Base-by-base conservation (phyloP, 2,797 vertebrate genomes). In the Oceanodroma leucorhoa region DNA sequence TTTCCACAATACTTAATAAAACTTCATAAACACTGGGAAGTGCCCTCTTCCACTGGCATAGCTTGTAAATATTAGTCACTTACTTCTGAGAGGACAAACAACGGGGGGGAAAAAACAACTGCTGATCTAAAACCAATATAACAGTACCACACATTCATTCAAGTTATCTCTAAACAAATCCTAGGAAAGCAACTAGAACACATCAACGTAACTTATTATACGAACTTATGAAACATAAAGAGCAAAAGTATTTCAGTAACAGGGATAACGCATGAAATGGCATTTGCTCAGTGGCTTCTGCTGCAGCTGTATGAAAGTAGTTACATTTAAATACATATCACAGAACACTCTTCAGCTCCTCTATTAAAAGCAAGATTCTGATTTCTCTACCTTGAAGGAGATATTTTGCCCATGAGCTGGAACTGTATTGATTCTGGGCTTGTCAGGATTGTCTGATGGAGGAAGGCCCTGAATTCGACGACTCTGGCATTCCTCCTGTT, bases 381-480 rank as follows among this genome's bases (percentile, higher is more conserved):
- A 60, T 60, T 89, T 61, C 81, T 88, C 73, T 95, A 97, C 99
- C 98, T 98, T 91, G 98, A 96, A 24, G 98, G 95, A 50, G 98
- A 97, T 75, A 97, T 61, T 96, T 98, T 98, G 77, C 98, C 96
- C 7, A 89, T 86, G 61, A 99, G 91, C 87, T 97, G 97, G 46
- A 99, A 84, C 36, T 95, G 90, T 65, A 98, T 81, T 48, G 97
- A 81, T 54, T 89, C 76, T 72, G 97, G 80, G 15, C 81, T 75
- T 26, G 95, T 81, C 48, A 99, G 76, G 54, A 99, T 38, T 23
- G 90, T 97, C 94, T 99, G 99, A 50, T 90, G 97, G 48, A 99
- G 53, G 50, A 97, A 88, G 69, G 98, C 19, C 22, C 73, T 97
- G 70, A 98, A 51, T 26, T 89, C 87, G 27, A 98, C 15, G 14